These are phyloP conservation scores for Leptinotarsa defecta DNA, from an alignment of 1,140 invertebrate genomes.

Conservation along the genomic window DNA sequence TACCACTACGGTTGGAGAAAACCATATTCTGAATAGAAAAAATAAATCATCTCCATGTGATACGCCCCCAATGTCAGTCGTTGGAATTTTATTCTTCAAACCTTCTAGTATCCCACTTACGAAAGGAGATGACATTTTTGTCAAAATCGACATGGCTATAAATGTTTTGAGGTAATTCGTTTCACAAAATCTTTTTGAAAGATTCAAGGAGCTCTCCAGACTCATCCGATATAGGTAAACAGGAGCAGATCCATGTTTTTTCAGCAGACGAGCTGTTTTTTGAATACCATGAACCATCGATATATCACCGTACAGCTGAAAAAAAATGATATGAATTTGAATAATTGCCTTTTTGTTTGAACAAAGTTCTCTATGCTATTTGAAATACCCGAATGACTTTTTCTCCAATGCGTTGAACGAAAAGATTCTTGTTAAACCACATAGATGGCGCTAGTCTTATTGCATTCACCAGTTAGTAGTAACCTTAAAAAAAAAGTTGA, in stretches of 20 bases:
- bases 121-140: conserved; percentile 30
- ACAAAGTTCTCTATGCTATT: too few species aligned
- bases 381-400: too few species aligned
- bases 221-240: conserved; percentile 62
- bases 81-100: conserved; percentile 42
- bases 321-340: conserved; percentile 6
- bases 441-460: too few species aligned
- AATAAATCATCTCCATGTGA: conserved; percentile 68
- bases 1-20: conserved; percentile 53
- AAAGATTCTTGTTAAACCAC: too few species aligned
- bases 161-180: conserved; percentile 53
- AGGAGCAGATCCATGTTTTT: conserved; percentile 53
- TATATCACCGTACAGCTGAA: conserved; percentile 53
- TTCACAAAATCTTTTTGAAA: conserved; percentile 56
- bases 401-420: too few species aligned
- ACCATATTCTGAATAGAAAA: conserved; percentile 63
- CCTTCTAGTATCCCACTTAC: conserved; percentile 30
- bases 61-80: conserved; percentile 58
- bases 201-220: conserved; percentile 60
- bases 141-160: conserved; percentile 35
- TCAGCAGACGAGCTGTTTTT: conserved; percentile 56
- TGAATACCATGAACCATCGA: conserved; percentile 58
- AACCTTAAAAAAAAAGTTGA: too few species aligned
- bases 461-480: too few species aligned
- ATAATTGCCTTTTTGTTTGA: too few species aligned